Evolutionary conservation across 2,888 invertebrate genomes (phyloP).

Genomic region (Dysmachus trigonus): DNA sequence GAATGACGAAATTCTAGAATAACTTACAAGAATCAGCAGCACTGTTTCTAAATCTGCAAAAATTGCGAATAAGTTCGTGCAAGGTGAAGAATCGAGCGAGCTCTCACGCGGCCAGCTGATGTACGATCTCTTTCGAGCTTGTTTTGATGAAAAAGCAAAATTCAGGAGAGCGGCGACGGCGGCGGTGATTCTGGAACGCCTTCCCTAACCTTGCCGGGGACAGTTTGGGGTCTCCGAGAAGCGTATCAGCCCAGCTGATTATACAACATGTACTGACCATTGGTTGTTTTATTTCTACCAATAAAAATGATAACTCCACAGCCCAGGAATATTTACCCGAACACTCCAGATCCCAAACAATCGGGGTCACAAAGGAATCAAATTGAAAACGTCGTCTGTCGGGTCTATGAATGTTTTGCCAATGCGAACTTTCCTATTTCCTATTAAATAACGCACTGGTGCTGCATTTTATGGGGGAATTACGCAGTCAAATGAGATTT

Average conservation of each 20-base stretch:
- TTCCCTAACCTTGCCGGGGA: neutral
- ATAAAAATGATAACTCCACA: neutral
- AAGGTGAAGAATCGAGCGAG: neutral
- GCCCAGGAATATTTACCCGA: neutral
- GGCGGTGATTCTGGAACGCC: neutral
- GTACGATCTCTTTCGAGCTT: neutral
- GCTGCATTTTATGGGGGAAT: neutral
- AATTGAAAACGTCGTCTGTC: neutral
- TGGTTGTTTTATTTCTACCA: neutral
- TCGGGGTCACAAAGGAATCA: neutral
- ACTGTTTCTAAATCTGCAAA: neutral
- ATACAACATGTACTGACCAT: neutral
- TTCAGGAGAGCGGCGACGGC: neutral
- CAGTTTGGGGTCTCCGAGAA: neutral
- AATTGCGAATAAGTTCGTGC: neutral
- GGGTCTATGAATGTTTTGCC: neutral
- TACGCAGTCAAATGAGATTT: slow-evolving; percentile 29
- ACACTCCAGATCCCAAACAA: neutral
- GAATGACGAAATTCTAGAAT: neutral
- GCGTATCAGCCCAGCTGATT: neutral
- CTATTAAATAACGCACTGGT: neutral
- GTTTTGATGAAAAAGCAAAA: neutral
- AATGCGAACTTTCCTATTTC: neutral
- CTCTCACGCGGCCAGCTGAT: neutral
- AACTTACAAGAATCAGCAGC: neutral